Conservation (phyloP, 2,113 vertebrate genomes). For the Apodemus sylvaticus region DNA sequence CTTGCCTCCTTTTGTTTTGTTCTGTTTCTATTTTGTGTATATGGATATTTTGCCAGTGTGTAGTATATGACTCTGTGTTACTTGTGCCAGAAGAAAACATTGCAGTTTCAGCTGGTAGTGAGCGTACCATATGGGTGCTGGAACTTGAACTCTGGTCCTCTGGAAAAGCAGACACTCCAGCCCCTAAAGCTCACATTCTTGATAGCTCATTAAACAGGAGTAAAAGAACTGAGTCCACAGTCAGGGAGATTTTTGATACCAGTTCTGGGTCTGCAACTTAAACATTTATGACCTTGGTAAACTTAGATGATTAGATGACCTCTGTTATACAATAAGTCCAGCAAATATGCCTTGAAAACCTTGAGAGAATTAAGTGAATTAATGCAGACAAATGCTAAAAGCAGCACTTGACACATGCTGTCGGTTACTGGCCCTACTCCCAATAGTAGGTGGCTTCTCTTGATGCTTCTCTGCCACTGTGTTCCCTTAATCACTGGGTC, state of each 20-base stretch:
- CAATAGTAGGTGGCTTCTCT: neutral
- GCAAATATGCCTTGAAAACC: neutral
- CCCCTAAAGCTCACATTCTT: conserved; percentile 7
- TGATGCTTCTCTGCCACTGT: neutral
- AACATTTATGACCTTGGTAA: neutral
- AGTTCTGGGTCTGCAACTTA: neutral
- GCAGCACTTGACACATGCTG: neutral
- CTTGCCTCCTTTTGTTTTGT: neutral
- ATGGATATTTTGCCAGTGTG: neutral
- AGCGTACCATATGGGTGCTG: no score
- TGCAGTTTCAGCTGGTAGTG: neutral
- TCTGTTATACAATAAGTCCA: neutral
- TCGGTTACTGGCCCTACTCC: neutral
- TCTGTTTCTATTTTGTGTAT: neutral
- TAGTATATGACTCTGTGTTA: neutral
- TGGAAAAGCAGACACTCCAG: neutral
- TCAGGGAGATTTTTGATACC: neutral
- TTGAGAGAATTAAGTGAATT: conserved; percentile 53
- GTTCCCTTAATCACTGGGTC: neutral
- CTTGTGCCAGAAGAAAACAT: neutral
- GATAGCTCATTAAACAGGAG: conserved; percentile 39
- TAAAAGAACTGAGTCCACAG: conserved; percentile 15
- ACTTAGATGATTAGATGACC: neutral
- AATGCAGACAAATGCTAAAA: neutral
- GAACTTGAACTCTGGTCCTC: neutral